Evolutionary conservation across 2,888 invertebrate species (phyloP), one percentile per base, ranked within the genome.

Genomic region (Pycnomerus fuliginosus): DNA sequence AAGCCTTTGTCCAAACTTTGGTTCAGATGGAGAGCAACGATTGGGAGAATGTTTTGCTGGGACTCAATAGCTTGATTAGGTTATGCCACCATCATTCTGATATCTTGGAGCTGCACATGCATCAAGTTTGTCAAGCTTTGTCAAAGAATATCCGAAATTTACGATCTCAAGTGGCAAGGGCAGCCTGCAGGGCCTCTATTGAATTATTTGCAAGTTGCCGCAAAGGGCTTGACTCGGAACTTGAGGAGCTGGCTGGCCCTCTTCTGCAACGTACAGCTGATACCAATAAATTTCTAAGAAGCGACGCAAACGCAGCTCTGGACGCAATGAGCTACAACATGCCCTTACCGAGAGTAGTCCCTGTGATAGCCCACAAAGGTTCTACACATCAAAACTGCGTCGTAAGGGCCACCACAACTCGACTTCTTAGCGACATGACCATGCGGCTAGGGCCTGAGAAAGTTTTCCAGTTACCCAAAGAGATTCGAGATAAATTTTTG

Each of bases 191-290:
- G 48, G 83, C 89, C 3, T 76, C 94, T 25, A 84, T 85, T 1
- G 87, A 92, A 46, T 71, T 98, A 54, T 96, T 92, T 67, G 74
- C 76, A 16, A 72, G 80, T 2, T 65, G 63, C 36, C 70, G 68
- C 38, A 66, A 65, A 52, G 64, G 68, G n/a, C 55, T 84, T 68
- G 85, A 86, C 22, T 73, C 89, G 74, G 95, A 96, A 71, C 75
- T 93, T 37, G 96, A 97, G 63, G 90, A 91, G 65, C 78, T 93
- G 34, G 85, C 86, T 0, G 82, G 80, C 13, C 85, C 89, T 5
- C 73, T 97, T 42, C 76, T 97, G 16, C 87, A 89, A 56, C 85
- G 95, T 47, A 88, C 91, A 33, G 93, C 94, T 0, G 97, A 98
- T 65, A 95, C 93, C 3, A 96, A 95, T 73, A 85, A 87, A 57